phyloP scores from a whole-genome alignment of 2,797 vertebrate species.

The Columba guinea region DNA sequence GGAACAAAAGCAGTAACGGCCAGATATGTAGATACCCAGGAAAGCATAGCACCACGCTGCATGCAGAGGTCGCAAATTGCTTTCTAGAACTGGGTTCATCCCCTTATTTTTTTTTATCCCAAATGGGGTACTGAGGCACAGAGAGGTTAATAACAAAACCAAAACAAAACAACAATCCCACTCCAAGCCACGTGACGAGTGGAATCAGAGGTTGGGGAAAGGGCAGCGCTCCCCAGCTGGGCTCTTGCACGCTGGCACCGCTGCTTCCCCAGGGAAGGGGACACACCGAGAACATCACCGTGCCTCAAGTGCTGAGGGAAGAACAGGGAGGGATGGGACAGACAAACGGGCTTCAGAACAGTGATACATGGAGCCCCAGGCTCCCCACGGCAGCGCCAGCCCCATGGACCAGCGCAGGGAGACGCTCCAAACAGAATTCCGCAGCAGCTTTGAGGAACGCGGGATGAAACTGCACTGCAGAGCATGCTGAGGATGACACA shows the following conservation, averaged over 20 bases:
- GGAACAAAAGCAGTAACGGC: not conserved
- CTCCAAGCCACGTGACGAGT: rapidly evolving
- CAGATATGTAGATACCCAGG: not conserved
- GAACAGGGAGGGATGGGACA: not conserved
- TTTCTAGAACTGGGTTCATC: not conserved
- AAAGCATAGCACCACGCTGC: not conserved
- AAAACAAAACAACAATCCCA: not conserved
- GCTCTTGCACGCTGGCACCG: not conserved
- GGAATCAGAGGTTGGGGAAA: rapidly evolving
- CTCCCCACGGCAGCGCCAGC: not conserved
- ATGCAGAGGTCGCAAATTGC: not conserved
- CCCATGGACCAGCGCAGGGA: rapidly evolving
- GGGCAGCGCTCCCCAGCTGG: not conserved
- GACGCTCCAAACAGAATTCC: not conserved
- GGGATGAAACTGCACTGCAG: not conserved
- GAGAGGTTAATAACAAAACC: not conserved
- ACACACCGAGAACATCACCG: rapidly evolving
- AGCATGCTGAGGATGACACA: not conserved
- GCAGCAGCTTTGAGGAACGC: not conserved
- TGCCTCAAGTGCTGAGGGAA: not conserved
- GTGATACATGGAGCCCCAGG: rapidly evolving
- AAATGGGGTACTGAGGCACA: constrained; percentile 19
- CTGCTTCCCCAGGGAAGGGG: not conserved
- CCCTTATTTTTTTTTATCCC: not conserved
- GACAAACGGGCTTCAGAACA: rapidly evolving